phyloP scores from a whole-genome alignment of 2,888 invertebrate species.

The Margaritifera margaritifera region DNA sequence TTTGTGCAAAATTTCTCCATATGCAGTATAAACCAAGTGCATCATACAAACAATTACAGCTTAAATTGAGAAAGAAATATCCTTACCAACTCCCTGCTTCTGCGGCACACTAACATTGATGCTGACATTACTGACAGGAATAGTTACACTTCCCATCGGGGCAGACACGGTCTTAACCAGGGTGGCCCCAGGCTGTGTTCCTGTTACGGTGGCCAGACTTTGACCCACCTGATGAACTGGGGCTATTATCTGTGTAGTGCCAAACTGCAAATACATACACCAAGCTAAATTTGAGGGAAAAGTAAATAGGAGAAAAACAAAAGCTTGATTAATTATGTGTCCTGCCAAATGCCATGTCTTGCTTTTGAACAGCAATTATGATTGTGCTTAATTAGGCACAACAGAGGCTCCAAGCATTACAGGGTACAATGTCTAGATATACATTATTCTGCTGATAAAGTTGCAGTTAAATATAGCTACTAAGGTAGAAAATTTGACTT shows the following conservation, averaged over 20 bases:
- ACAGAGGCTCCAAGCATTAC: no score
- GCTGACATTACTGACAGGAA: conserved; percentile 71
- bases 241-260: conserved; percentile 75
- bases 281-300: background rate
- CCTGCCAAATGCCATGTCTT: no score
- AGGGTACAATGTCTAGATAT: no score
- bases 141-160: conserved; percentile 73
- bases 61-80: conserved; percentile 3
- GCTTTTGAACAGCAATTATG: background rate
- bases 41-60: background rate
- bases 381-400: no score
- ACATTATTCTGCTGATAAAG: no score
- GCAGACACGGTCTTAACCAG: conserved; percentile 79
- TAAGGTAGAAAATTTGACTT: no score
- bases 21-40: no score
- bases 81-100: conserved; percentile 57
- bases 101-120: conserved; percentile 74
- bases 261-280: conserved; percentile 20
- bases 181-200: conserved; percentile 77
- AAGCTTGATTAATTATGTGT: no score
- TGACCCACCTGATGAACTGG: conserved; percentile 56
- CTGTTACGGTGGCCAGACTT: conserved; percentile 69
- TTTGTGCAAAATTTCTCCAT: no score
- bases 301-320: no score
- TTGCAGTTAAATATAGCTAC: no score